Conservation (phyloP, 2,113 vertebrate species). For the Setophaga kirtlandii region DNA sequence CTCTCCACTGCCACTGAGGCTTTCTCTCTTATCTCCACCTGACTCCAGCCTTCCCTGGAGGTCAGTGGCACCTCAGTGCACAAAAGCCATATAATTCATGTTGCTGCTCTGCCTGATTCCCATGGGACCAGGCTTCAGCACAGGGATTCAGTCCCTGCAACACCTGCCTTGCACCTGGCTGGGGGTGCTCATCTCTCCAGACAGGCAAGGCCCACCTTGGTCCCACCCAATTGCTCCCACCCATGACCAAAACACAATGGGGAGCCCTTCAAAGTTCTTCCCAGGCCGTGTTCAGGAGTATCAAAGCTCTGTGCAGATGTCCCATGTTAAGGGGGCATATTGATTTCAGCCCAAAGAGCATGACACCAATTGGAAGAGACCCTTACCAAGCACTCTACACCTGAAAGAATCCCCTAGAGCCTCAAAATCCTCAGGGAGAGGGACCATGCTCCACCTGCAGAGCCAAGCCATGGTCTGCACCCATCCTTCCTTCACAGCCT, state of each 20-base stretch:
- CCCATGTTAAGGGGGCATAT: background rate
- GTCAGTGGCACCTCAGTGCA: background rate
- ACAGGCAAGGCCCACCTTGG: background rate
- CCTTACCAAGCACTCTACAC: background rate
- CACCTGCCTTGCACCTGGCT: background rate
- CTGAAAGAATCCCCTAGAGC: fast-evolving
- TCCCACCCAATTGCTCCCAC: background rate
- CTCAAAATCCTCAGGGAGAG: background rate
- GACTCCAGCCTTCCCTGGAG: background rate
- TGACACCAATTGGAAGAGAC: background rate
- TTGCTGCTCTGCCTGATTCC: background rate
- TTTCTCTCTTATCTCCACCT: background rate
- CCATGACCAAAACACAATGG: background rate
- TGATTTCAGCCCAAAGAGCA: background rate
- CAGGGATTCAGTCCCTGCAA: background rate
- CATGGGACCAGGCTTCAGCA: fast-evolving
- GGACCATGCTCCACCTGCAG: fast-evolving
- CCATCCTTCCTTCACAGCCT: background rate
- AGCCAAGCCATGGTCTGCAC: background rate
- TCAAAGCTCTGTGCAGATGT: background rate
- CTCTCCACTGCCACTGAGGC: fast-evolving
- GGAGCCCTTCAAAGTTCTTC: background rate
- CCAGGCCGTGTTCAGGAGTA: background rate
- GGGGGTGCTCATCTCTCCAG: background rate
- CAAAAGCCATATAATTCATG: background rate